Conservation (phyloP, 1,140 invertebrate species). For the Bombus consobrinus region DNA sequence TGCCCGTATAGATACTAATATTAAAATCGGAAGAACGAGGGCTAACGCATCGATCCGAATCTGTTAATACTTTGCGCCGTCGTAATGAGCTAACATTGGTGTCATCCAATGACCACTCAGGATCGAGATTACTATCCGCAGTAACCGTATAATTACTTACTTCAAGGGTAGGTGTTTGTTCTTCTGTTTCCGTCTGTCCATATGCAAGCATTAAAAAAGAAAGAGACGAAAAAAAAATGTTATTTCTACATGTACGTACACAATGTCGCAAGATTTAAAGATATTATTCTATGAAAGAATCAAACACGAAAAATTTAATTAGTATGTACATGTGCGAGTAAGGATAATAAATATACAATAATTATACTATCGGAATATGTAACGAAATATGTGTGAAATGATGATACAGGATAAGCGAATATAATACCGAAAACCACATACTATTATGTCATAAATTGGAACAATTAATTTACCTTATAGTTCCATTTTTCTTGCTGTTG, state of each 20-base stretch:
- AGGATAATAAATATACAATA: not conserved
- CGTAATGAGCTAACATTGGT: constrained; percentile 70
- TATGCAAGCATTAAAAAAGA: constrained; percentile 78
- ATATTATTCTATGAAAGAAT: not conserved
- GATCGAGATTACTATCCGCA: constrained; percentile 67
- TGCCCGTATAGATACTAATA: not conserved
- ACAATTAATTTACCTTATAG: constrained; percentile 76
- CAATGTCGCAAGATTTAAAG: not conserved
- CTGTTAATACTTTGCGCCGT: constrained; percentile 74
- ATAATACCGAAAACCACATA: not conserved
- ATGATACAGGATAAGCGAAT: constrained; percentile 26
- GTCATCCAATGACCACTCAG: constrained; percentile 55
- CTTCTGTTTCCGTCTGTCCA: constrained; percentile 82
- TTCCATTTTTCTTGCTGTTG: constrained; percentile 77
- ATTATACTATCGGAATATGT: not conserved
- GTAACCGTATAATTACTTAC: constrained; percentile 82
- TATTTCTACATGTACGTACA: constrained; percentile 13
- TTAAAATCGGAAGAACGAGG: constrained; percentile 22
- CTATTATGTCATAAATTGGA: constrained; percentile 1
- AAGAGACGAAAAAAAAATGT: constrained; percentile 46
- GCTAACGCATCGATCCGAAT: constrained; percentile 39
- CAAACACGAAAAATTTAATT: not conserved
- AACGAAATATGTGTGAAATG: not conserved
- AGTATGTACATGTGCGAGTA: too few species aligned
- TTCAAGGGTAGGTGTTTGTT: constrained; percentile 80